Evolutionary conservation across 1,140 invertebrate species (phyloP).

Genomic region (Ladona fulva): DNA sequence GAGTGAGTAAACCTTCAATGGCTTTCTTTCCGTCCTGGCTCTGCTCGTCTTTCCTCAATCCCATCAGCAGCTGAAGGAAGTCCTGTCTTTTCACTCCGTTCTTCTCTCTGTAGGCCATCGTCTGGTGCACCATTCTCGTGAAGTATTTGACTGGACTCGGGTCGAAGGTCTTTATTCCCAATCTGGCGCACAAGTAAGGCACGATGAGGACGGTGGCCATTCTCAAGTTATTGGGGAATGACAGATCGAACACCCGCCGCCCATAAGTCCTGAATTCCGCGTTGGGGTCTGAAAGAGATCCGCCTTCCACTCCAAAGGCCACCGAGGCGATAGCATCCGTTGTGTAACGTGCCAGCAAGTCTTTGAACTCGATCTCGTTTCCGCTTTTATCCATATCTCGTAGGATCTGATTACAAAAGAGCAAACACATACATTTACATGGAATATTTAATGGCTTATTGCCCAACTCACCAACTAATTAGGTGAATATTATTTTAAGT

Average conservation of each 20-base stretch:
- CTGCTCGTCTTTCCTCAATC: constrained; percentile 12
- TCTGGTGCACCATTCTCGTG: constrained; percentile 42
- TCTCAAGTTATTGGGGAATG: not conserved
- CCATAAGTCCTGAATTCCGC: constrained; percentile 28
- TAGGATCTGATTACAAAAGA: too few species aligned
- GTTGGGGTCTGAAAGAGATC: constrained; percentile 1
- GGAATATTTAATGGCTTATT: too few species aligned
- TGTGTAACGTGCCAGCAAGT: constrained; percentile 29
- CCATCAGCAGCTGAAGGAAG: constrained; percentile 33
- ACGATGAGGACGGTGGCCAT: not conserved
- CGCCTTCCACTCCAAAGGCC: constrained; percentile 32
- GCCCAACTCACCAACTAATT: too few species aligned
- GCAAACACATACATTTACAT: too few species aligned
- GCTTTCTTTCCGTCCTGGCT: too few species aligned
- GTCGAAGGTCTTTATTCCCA: constrained; percentile 41
- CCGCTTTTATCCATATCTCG: too few species aligned
- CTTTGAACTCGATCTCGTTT: constrained; percentile 25
- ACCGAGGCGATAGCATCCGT: constrained; percentile 32
- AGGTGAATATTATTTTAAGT: too few species aligned
- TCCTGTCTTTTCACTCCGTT: constrained; percentile 42
- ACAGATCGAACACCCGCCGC: constrained; percentile 19
- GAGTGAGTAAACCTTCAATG: too few species aligned
- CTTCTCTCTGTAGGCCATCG: constrained; percentile 41
- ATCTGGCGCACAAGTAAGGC: too few species aligned
- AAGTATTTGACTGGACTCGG: constrained; percentile 42